These are phyloP conservation scores for Trachelus stipa DNA, from an alignment of 2,888 invertebrate species.

Conservation along the genomic window DNA sequence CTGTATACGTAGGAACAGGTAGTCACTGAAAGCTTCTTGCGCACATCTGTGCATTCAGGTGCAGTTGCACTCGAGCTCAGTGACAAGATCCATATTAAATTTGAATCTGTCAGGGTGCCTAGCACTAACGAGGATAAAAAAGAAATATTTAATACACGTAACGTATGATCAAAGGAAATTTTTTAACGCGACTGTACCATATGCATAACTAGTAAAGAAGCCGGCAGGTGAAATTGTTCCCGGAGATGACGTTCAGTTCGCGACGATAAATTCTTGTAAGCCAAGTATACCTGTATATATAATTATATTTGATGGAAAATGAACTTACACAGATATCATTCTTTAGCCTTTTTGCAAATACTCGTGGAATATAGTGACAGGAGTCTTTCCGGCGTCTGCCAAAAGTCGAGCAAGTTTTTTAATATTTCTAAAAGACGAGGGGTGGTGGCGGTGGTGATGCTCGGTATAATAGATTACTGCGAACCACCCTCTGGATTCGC, in stretches of 20 bases:
- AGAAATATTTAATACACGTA: neutral
- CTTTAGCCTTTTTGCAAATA: neutral
- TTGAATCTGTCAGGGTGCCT: neutral
- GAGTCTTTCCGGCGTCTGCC: neutral
- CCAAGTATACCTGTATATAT: neutral
- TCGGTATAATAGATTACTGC: neutral
- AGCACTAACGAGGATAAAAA: neutral
- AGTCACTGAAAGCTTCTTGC: neutral
- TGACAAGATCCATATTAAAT: neutral
- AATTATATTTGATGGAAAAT: neutral
- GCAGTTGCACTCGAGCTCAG: neutral
- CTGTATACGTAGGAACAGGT: neutral
- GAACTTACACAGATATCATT: neutral
- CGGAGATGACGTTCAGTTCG: neutral
- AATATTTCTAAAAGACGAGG: neutral
- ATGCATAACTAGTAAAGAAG: neutral
- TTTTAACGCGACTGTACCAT: neutral
- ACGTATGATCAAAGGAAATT: neutral
- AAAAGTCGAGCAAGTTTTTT: slow-evolving; percentile 5
- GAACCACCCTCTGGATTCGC: neutral
- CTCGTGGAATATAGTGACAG: neutral
- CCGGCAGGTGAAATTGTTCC: neutral
- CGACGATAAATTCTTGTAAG: neutral
- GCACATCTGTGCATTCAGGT: neutral
- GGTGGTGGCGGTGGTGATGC: neutral